Base-by-base conservation (phyloP, 1,140 invertebrate genomes). In the Oncopeltus fasciatus region DNA sequence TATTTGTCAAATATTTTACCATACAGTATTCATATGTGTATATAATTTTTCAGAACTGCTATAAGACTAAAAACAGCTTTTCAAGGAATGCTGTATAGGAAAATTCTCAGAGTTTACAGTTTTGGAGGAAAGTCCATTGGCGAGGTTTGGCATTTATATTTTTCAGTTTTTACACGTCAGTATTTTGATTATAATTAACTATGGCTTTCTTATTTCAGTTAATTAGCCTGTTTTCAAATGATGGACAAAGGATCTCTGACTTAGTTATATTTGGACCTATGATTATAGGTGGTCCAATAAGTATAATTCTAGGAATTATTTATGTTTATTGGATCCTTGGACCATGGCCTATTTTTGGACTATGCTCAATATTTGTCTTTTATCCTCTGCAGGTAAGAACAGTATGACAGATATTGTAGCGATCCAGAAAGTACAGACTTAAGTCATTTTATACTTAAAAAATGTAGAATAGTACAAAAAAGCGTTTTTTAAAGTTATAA, bases 181-280 rank as follows among this genome's bases (percentile, higher is more conserved):
- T n/a, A n/a, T n/a, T n/a, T n/a, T n/a, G n/a, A n/a, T n/a, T n/a
- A n/a, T 64, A 57, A 27, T 49, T 24, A 3, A 53, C 16, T 59
- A 49, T 21, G 21, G 12, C 12, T 58, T 29, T 58, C 64, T 60
- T 64, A 24, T 66, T 74, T 62, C 69, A 86, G 83, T 66, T 86
- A 18, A 77, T 85, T 27, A 86, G 85, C 67, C 73, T 87, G 60
- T 85, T 84, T 70, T 79, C 81, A 21, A 83, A 81, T 69, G 85
- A 88, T 69, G 78, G 82, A 24, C 76, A 81, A 69, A 75, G 83
- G 38, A 72, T 87, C 14, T 85, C 81, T 68, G 82, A 85, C 61
- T 78, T 81, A 31, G 74, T 82, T 31, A 72, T 79, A 26, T 79
- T 81, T 66, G 78, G 77, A 26, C 81, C 83, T 14, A 73, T 84